Percentiles rank a stretch among this genome's conserved stretches.
These are phyloP conservation scores for Umimayanthus kanabou DNA, from an alignment of 92 coral and sea anemone genomes.

Conservation along the genomic window DNA sequence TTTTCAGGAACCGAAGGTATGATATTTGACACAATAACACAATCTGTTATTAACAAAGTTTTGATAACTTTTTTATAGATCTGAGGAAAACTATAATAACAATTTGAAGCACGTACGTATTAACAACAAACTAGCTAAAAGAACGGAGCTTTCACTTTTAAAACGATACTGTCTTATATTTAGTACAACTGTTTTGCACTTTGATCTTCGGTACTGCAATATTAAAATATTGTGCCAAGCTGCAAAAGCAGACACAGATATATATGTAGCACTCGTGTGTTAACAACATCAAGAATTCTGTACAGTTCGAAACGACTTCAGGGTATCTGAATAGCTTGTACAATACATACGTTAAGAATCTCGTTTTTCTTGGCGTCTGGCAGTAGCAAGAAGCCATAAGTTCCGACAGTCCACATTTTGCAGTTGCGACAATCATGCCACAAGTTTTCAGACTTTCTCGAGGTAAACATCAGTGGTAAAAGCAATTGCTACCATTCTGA, in stretches of 20 bases:
- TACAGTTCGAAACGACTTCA: not conserved
- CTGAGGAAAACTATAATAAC: not conserved
- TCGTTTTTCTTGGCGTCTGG: slow-evolving; percentile 45
- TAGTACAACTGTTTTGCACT: not conserved
- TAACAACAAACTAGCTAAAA: not conserved
- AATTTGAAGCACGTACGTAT: not conserved
- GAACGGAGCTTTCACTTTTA: not conserved
- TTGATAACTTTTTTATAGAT: slow-evolving; percentile 9
- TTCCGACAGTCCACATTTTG: slow-evolving; percentile 37
- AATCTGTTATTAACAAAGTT: slow-evolving; percentile 28
- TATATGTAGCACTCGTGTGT: not conserved
- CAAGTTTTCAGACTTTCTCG: not conserved
- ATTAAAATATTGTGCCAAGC: not conserved
- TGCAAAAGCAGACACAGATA: not conserved
- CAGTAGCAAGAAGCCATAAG: slow-evolving; percentile 32
- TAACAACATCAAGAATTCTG: slow-evolving; percentile 17
- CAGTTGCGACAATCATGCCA: slow-evolving; percentile 28
- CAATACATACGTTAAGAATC: slow-evolving; percentile 30
- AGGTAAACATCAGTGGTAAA: slow-evolving; percentile 1
- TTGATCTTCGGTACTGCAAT: not conserved
- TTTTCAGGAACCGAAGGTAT: slow-evolving; percentile 36
- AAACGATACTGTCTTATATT: not conserved
- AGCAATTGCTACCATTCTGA: not conserved
- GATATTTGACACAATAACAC: slow-evolving; percentile 27
- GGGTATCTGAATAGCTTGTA: not conserved